Evolutionary conservation across 2,113 vertebrate species (phyloP), one percentile per base, ranked within the genome.

Genomic region (Bubalus kerabau): DNA sequence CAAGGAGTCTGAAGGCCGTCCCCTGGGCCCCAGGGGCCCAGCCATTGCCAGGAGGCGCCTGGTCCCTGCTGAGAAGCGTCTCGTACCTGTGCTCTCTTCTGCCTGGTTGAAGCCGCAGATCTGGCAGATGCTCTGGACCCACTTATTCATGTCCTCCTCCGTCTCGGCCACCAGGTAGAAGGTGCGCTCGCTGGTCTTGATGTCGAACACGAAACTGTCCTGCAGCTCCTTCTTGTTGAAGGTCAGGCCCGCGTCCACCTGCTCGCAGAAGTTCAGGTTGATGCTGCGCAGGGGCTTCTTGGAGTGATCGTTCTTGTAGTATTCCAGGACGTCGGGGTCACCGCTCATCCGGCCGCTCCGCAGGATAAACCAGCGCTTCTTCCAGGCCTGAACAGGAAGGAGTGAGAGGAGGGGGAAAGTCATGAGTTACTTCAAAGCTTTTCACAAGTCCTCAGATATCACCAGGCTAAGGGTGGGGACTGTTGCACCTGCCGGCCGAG

Each of bases 51-150:
- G 48, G 48, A 59, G 40, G 40, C 15, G 0, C 5, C 21, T 9
- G 2, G 4, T 12, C 24, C 24, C 88, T 46, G 14, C 0, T 13
- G 40, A 80, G 23, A 43, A 90, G 67, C 67, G 13, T n/a, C 60
- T 71, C 1, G 0, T 99, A 99, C 99, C 99, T 96, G 99, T 97
- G 97, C 98, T 99, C 95, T 99, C 99, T 64, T 99, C 99, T 0
- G 99, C 99, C 98, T 99, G 99, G 98, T 99, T 99, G 99, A 99
- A 99, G 87, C 99, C 99, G 43, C 99, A 99, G 95, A 99, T 99
- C 98, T 99, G 99, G 98, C 99, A 99, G 98, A 99, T 99, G 97
- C 99, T 99, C 96, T 99, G 99, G 50, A 99, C 99, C 99, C 99
- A 99, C 97, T 99, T 99, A 98, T 99, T 99, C 99, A 99, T 99